Evolutionary conservation across 2,113 vertebrate genomes (phyloP).

Genomic region (Acrocephalus arundinaceus): DNA sequence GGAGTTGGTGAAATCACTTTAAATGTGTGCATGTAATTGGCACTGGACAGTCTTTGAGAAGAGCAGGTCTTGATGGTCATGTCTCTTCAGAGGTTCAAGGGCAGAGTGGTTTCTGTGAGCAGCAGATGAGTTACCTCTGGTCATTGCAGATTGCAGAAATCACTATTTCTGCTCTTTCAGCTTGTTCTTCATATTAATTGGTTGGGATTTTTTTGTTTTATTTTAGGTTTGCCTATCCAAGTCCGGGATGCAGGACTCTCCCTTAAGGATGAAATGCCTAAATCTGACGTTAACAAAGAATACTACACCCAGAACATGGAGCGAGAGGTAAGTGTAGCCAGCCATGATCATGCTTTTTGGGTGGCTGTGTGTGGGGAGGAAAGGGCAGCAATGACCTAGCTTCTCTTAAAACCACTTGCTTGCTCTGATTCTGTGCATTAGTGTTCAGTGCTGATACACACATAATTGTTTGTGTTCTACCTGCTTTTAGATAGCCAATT

Average conservation of each 20-base stretch:
- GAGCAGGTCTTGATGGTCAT: not conserved
- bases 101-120: not conserved
- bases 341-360: not conserved
- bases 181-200: not conserved
- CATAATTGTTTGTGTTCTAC: not conserved
- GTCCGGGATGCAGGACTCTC: constrained; percentile 93
- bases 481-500: constrained; percentile 85
- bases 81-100: not conserved
- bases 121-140: not conserved
- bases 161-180: not conserved
- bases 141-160: not conserved
- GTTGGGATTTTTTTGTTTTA: not conserved
- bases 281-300: constrained; percentile 97
- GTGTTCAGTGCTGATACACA: not conserved
- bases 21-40: accelerated
- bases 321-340: constrained; percentile 81
- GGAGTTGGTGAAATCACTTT: not conserved
- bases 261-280: constrained; percentile 95
- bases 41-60: not conserved
- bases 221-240: constrained; percentile 93
- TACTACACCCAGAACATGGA: constrained; percentile 99
- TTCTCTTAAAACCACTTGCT: not conserved
- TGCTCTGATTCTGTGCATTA: not conserved
- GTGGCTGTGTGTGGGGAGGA: not conserved
- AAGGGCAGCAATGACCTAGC: not conserved